Percentiles rank a stretch among this genome's conserved stretches.
Evolutionary conservation across 2,888 invertebrate species (phyloP).

Genomic region (Ophraella communa): DNA sequence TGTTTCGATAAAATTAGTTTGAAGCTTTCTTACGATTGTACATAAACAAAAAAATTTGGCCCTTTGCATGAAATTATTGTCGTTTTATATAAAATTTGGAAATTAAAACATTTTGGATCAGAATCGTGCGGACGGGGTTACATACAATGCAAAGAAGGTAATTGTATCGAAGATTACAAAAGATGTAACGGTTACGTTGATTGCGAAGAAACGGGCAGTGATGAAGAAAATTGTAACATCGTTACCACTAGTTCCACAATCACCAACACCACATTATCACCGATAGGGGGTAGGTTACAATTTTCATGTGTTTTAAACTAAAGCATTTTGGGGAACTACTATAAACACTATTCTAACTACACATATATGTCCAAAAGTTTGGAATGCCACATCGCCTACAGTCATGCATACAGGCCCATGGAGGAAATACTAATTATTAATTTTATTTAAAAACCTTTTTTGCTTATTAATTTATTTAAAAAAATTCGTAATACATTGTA

Average conservation of each 20-base stretch:
- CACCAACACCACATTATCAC: constrained; percentile 28
- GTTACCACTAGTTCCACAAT: constrained; percentile 12
- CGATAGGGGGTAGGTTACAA: constrained; percentile 36
- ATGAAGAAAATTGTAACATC: constrained; percentile 55
- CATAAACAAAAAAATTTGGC: too few relatives aligned
- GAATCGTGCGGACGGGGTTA: constrained; percentile 55
- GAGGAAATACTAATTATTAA: too few relatives aligned
- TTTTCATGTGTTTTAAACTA: constrained; percentile 6
- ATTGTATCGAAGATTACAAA: constrained; percentile 66
- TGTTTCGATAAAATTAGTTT: too few relatives aligned
- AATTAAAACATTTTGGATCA: constrained; percentile 16
- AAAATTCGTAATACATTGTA: too few relatives aligned
- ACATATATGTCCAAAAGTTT: too few relatives aligned
- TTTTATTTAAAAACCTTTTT: too few relatives aligned
- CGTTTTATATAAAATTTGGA: not conserved
- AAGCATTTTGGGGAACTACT: not conserved
- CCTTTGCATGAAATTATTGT: too few relatives aligned
- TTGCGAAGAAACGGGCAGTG: constrained; percentile 54
- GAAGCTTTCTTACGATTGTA: too few relatives aligned
- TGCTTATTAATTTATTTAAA: too few relatives aligned
- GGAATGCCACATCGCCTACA: too few relatives aligned
- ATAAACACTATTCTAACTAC: constrained; percentile 1
- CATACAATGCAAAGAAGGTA: constrained; percentile 67
- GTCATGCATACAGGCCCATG: too few relatives aligned
- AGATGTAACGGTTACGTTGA: constrained; percentile 63